Conservation (phyloP, 2,888 invertebrate species). For the Cynaeus angustus region DNA sequence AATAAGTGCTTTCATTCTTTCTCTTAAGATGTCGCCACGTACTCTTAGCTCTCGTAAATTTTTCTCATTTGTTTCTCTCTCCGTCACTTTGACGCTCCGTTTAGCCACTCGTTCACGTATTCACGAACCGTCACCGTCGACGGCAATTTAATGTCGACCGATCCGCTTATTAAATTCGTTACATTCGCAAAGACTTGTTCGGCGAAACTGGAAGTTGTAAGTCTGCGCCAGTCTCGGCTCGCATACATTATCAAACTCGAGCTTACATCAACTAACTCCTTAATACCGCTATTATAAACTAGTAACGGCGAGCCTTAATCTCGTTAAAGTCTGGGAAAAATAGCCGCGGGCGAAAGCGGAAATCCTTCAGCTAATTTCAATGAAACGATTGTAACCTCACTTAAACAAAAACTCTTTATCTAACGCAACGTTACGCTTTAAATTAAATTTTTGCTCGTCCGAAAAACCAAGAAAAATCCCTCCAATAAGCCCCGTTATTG, state of each 20-base stretch:
- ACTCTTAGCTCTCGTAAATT: background rate
- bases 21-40: background rate
- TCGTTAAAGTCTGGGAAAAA: slow-evolving; percentile 61
- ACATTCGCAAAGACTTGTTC: slow-evolving; percentile 24
- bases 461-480: slow-evolving; percentile 56
- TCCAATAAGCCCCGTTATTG: slow-evolving; percentile 62
- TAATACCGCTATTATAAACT: slow-evolving; percentile 65
- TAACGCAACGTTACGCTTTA: slow-evolving; percentile 34
- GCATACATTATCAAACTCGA: slow-evolving; percentile 60
- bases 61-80: background rate
- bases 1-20: background rate
- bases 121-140: slow-evolving; percentile 40
- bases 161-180: slow-evolving; percentile 40
- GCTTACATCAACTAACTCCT: slow-evolving; percentile 61
- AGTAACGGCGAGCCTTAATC: slow-evolving; percentile 61
- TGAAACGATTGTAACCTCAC: slow-evolving; percentile 19
- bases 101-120: slow-evolving; percentile 21
- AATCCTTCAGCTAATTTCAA: slow-evolving; percentile 20
- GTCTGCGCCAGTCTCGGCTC: slow-evolving; percentile 42
- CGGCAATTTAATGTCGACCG: slow-evolving; percentile 40
- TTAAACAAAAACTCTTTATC: background rate
- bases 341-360: slow-evolving; percentile 37
- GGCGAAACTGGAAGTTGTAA: slow-evolving; percentile 37
- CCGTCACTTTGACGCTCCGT: background rate
- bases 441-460: slow-evolving; percentile 43